A percentile compares a stretch with the other conserved stretches of the same genome.
Evolutionary conservation across 1,140 invertebrate species (phyloP).

Genomic region (Streblospio benedicti): DNA sequence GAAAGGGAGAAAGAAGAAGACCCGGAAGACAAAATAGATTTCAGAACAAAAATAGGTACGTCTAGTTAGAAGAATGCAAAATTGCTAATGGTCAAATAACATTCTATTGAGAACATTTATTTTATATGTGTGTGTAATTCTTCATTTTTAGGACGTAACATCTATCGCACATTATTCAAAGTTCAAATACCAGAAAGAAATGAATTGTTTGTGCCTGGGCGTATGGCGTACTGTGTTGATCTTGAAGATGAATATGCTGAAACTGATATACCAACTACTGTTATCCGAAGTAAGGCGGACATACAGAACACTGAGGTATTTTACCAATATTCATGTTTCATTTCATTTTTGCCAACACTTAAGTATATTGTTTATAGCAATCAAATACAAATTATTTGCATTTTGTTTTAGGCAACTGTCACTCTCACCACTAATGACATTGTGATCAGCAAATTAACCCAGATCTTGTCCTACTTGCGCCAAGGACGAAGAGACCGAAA

Average conservation of each 20-base stretch:
- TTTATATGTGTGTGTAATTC: too few relatives aligned
- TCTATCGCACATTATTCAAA: constrained; percentile 50
- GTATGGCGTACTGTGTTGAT: constrained; percentile 98
- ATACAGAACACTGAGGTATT: constrained; percentile 62
- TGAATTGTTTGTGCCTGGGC: constrained; percentile 86
- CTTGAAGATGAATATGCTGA: constrained; percentile 82
- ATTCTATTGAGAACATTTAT: neutral
- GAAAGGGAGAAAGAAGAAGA: constrained; percentile 25
- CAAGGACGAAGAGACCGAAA: constrained; percentile 43
- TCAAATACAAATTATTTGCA: constrained; percentile 8
- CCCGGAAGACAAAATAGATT: constrained; percentile 48
- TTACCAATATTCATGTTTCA: constrained; percentile 1
- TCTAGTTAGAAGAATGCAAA: neutral
- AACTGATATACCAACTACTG: constrained; percentile 88
- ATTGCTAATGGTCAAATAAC: neutral
- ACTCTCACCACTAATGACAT: constrained; percentile 87
- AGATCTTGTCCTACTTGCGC: constrained; percentile 89
- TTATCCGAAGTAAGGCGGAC: constrained; percentile 90
- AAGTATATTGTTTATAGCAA: constrained; percentile 7
- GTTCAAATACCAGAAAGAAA: constrained; percentile 60
- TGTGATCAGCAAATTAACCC: constrained; percentile 92
- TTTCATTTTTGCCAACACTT: neutral
- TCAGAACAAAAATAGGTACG: constrained; percentile 72
- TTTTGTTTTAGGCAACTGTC: constrained; percentile 58
- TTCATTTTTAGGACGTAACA: constrained; percentile 40